phyloP scores from a whole-genome alignment of 2,797 vertebrate species.

The Mus spretus region DNA sequence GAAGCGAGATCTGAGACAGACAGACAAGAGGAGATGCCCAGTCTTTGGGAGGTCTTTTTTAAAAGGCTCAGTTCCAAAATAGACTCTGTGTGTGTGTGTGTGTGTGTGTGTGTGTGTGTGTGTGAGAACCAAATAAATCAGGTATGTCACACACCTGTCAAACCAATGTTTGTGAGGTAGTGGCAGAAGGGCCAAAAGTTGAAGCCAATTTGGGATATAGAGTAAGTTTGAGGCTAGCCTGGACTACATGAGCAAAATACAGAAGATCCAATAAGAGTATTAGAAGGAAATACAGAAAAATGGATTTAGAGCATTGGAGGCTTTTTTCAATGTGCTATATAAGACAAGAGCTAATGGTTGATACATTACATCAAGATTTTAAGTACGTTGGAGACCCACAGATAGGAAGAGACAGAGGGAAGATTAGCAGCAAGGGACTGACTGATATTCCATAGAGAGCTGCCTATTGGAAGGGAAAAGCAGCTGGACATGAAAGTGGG shows the following conservation, averaged over 20 bases:
- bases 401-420: background rate
- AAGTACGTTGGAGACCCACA: background rate
- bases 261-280: background rate
- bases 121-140: background rate
- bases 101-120: background rate
- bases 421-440: background rate
- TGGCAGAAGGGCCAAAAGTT: background rate
- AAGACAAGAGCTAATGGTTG: background rate
- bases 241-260: background rate
- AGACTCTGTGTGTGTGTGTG: background rate
- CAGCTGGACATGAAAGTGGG: background rate
- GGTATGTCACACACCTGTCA: background rate
- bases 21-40: background rate
- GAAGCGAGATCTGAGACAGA: background rate
- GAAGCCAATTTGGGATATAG: background rate
- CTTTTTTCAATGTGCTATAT: slow-evolving; percentile 7
- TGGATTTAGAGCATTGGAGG: background rate
- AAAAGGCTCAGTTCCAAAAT: background rate
- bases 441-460: background rate
- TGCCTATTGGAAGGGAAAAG: background rate
- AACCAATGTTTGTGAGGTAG: background rate
- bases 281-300: slow-evolving; percentile 17
- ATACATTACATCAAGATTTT: background rate
- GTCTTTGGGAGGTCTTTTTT: background rate
- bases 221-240: background rate